Evolutionary conservation across 2,113 vertebrate species (phyloP), one percentile per base, ranked within the genome.

Genomic region (Hyperopisus bebe): DNA sequence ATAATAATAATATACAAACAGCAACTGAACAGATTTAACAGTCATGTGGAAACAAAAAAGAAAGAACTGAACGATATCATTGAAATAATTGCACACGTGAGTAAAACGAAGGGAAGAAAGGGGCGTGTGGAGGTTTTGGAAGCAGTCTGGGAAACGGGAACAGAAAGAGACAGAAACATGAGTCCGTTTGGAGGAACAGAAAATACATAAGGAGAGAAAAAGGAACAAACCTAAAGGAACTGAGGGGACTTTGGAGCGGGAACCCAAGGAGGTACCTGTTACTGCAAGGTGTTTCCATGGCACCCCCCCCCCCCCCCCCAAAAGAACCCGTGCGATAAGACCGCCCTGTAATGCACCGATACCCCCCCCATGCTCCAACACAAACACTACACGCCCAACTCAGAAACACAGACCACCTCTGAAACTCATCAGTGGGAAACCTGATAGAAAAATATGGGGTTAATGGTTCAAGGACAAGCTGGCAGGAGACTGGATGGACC

Each of bases 21-120:
- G 98, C 98, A 99, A 99, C 98, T 97, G 95, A 99, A 99, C 97
- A 97, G 94, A 99, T 98, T 97, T 97, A 96, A 99, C 98, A 99
- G 97, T 99, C 98, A 98, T 99, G 98, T 99, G 97, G 97, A 98
- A 99, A 95, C 90, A 93, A 91, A 96, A 96, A 93, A 88, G 95
- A 96, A 94, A 93, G 90, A 96, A 95, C 74, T 80, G 74, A 80
- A 96, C 92, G 94, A 96, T 94, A 92, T 94, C 94, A 93, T 94
- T 93, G 95, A 96, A 96, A 96, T 95, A 96, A 96, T 96, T 92
- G 94, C 94, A 96, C 96, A 94, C 87, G 95, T 95, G 96, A 96
- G 96, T 97, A 96, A 97, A 84, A 80, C 62, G 96, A 97, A 96
- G 96, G 95, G 96, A 95, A 92, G 94, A 90, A 93, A 93, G 92